Percentiles rank a stretch among this genome's conserved stretches.
These are phyloP conservation scores for Diceros bicornis DNA, from an alignment of 2,797 vertebrate species.

Conservation along the genomic window DNA sequence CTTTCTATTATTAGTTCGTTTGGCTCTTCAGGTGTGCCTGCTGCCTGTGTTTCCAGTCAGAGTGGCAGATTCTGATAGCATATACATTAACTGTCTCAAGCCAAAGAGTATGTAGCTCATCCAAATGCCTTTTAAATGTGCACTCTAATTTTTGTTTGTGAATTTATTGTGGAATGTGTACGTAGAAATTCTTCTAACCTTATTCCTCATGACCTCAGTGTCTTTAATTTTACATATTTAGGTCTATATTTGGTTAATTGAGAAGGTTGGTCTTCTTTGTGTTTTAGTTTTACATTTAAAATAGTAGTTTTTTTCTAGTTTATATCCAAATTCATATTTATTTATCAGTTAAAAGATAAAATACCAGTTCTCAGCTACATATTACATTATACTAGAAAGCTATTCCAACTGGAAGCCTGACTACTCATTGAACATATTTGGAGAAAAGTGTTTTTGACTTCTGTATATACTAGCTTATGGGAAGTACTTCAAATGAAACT, in stretches of 20 bases:
- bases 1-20: background rate
- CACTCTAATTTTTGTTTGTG: conserved; percentile 31
- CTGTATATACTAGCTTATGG: background rate
- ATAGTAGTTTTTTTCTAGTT: conserved; percentile 19
- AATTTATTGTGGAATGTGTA: conserved; percentile 36
- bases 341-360: conserved; percentile 42
- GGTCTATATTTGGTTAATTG: background rate
- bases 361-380: conserved; percentile 33
- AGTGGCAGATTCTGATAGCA: background rate
- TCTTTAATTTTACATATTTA: conserved; percentile 41
- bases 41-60: background rate
- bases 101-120: background rate
- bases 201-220: background rate
- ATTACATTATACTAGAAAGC: conserved; percentile 21
- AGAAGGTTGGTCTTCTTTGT: background rate
- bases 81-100: background rate
- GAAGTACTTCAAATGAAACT: conserved; percentile 1
- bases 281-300: conserved; percentile 53
- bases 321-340: conserved; percentile 20
- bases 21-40: background rate
- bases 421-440: conserved; percentile 29
- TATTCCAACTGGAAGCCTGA: conserved; percentile 5
- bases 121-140: conserved; percentile 33
- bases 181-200: background rate
- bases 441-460: conserved; percentile 48